Percentiles rank a stretch among this genome's conserved stretches.
phyloP scores from a whole-genome alignment of 2,888 invertebrate genomes.

The Leptinotarsa haldemani region DNA sequence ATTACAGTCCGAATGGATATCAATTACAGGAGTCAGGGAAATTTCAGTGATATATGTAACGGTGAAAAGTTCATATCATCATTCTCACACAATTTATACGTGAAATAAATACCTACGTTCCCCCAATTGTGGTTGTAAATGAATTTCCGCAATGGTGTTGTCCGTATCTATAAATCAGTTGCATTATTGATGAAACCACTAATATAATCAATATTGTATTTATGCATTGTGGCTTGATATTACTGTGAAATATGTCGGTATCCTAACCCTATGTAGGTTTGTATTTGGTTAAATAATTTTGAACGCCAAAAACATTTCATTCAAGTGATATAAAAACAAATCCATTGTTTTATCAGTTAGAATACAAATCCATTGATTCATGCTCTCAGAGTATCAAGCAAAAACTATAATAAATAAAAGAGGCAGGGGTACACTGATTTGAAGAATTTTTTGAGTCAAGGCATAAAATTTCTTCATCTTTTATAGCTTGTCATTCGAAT shows the following conservation, averaged over 20 bases:
- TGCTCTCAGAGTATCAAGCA: no score
- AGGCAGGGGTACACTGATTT: no score
- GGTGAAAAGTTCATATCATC: neutral
- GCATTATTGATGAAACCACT: conserved; percentile 12
- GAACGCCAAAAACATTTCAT: no score
- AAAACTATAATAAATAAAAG: no score
- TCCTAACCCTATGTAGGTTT: neutral
- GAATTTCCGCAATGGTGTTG: conserved; percentile 3
- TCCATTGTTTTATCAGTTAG: no score
- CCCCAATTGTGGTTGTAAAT: neutral
- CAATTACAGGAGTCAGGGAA: neutral
- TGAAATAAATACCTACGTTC: neutral
- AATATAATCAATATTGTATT: conserved; percentile 1
- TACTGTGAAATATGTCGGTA: neutral
- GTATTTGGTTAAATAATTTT: neutral
- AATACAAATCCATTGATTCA: no score
- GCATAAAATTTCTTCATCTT: no score
- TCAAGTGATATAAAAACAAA: no score
- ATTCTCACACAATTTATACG: neutral
- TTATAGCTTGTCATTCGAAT: no score
- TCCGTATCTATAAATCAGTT: conserved; percentile 6
- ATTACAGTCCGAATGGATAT: no score
- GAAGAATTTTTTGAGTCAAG: no score
- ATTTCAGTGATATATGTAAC: neutral
- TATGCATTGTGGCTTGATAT: neutral